Evolutionary conservation across 2,797 vertebrate genomes (phyloP), one percentile per base, ranked within the genome.

Genomic region (Pachyuromys duprasi): DNA sequence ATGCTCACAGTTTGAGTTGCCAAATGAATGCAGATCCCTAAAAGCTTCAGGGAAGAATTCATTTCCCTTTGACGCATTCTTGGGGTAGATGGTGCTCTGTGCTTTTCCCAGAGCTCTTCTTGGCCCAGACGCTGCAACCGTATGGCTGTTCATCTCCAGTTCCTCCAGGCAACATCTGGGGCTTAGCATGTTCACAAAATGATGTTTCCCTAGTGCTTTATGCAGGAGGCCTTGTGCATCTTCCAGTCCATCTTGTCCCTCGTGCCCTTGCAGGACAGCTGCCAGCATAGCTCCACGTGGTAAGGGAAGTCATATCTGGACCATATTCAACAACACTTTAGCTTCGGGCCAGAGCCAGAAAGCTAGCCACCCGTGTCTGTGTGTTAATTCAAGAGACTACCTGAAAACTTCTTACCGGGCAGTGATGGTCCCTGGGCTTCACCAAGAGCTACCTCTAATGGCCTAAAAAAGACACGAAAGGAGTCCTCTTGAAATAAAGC

Each of bases 291-390:
- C 86, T 26, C 72, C 36, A 33, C 62, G 12, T 63, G 55, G 45
- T 55, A 91, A 95, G 92, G 92, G 86, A 96, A 79, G 86, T 97
- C 96, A 95, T 83, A 67, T 78, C 97, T 97, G 93, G 88, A 87
- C 67, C 39, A 39, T 62, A 15, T 76, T 96, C 93, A 95, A 0
- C 86, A 91, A 90, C 90, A 93, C 95, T 82, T 94, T 76, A 92
- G 89, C 93, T 89, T 96, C 36, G 69, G 83, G 88, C 88, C 72
- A 45, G 69, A 96, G 63, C 78, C 79, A 94, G 90, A 87, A 90
- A 91, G 55, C 90, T 94, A 63, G 79, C 88, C 24, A 0, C 53
- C n/a, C 13, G 7, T 67, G 75, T 94, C 78, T 39, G 26, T 89
- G 92, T 75, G 84, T 80, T 89, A 49, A 74, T 81, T 96, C 74